A percentile compares a stretch with the other conserved stretches of the same genome.
phyloP scores from a whole-genome alignment of 2,888 invertebrate genomes.

The Toxonevra muliebris region DNA sequence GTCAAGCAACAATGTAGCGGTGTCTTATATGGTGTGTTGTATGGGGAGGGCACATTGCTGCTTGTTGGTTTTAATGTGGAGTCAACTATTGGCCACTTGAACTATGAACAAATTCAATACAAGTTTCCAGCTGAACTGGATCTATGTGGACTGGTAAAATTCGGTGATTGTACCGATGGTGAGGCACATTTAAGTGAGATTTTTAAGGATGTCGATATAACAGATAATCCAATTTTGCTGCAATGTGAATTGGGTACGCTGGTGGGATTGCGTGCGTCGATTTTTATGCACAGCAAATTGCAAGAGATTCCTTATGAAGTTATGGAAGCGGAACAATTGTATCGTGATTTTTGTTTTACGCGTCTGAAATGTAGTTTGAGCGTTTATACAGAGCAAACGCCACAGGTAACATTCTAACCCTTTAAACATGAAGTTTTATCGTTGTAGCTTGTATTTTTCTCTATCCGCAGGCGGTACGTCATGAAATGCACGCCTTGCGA shows the following conservation, averaged over 20 bases:
- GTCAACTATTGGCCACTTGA: constrained; percentile 67
- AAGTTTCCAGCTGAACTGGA: constrained; percentile 81
- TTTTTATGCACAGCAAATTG: constrained; percentile 77
- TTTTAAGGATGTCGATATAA: constrained; percentile 77
- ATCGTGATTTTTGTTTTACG: constrained; percentile 76
- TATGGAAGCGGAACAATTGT: constrained; percentile 71
- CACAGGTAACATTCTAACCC: constrained; percentile 46
- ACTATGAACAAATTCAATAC: constrained; percentile 67
- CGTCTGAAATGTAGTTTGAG: constrained; percentile 74
- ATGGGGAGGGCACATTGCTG: constrained; percentile 76
- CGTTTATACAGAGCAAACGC: constrained; percentile 71
- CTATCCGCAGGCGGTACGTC: constrained; percentile 66
- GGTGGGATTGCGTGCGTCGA: constrained; percentile 72
- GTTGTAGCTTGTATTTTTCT: neutral
- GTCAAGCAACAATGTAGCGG: constrained; percentile 73
- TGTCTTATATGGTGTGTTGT: constrained; percentile 79
- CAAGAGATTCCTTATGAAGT: constrained; percentile 74
- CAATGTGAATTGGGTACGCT: constrained; percentile 68
- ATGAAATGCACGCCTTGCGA: constrained; percentile 71
- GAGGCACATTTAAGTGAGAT: constrained; percentile 73
- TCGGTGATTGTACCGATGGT: constrained; percentile 70
- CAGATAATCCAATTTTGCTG: constrained; percentile 80
- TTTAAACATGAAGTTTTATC: neutral
- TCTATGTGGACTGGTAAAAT: constrained; percentile 77
- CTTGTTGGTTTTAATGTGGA: constrained; percentile 77